Evolutionary conservation across 2,113 vertebrate species (phyloP), one percentile per base, ranked within the genome.

Genomic region (Zonotrichia leucophrys): DNA sequence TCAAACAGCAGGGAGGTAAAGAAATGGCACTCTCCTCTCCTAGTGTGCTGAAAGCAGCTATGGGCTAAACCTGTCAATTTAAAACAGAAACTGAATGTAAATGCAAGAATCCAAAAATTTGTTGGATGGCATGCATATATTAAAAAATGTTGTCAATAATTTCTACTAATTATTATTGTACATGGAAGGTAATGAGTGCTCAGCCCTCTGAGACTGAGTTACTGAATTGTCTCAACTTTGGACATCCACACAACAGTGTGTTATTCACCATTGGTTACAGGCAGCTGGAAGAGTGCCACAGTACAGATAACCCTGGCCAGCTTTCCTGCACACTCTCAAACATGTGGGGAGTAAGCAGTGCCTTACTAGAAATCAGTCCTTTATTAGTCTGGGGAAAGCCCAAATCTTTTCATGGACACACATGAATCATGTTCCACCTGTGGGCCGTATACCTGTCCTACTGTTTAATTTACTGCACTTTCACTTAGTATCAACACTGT

Each of bases 311-410:
- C 16, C 35, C 44, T 24, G 17, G 23, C 4, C 31, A 28, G 55
- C 25, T 72, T 31, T 44, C 49, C 79, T 41, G 39, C 20, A 20
- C 0, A 0, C 35, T 59, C 52, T 35, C 25, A 49, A 11, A 37
- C 24, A 59, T 8, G 10, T 4, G 18, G 0, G 0, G 31, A 62
- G 15, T 3, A n/a, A 79, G 37, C 3, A 3, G 18, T 16, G 12
- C 33, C 1, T 28, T 35, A 33, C n/a, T 33, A 69, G 49, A 59
- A 87, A 66, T 28, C 37, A 55, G 9, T 28, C n/a, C 41, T 62
- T 39, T 47, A 50, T 4, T 25, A 42, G n/a, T 25, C 10, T 1
- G 1, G 35, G 30, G 33, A 85, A 82, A 72, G 7, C 28, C 14
- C 14, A 73, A 12, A 42, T 27, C 31, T 66, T 83, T 66, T 46